Evolutionary conservation across 1,140 invertebrate species (phyloP), one percentile per base, ranked within the genome.

Genomic region (Lordiphosa clarofinis): DNA sequence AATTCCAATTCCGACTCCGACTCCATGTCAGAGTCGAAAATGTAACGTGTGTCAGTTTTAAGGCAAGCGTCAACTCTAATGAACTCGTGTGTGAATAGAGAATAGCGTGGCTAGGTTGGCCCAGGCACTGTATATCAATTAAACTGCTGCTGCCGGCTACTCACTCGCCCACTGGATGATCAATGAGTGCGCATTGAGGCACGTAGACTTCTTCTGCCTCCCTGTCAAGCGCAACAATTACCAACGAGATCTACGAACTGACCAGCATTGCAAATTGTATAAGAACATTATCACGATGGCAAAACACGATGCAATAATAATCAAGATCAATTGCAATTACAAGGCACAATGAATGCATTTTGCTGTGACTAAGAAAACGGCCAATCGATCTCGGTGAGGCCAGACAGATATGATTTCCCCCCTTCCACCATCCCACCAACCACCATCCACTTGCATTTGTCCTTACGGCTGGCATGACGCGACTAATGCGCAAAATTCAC

Each of bases 271-370:
- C 68, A 68, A 72, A 72, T 72, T 68, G 64, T 63, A 75, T 81
- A 81, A 81, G 76, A 84, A 78, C 78, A 78, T 82, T 82, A 82
- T 82, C 76, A 71, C 73, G 43, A 73, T 28, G 24, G 24, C 24
- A 28, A 28, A 28, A 28, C 24, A 28, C 24, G 24, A 28, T 28
- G 67, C 37, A 79, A 65, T 73, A 69, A 67, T 86, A 84, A 84
- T 84, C 79, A 84, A 87, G 82, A 87, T 87, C 82, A 87, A 87
- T 87, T 82, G 82, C 82, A 87, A 87, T 87, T 87, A 87, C 82
- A 82, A 87, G 73, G 57, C 81, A 73, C 78, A 84, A 84, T 84
- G 79, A 84, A 76, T 84, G 79, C 79, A 82, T 69, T 69, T 82
- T 79, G 10, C 43, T 46, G n/a, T 13, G 43, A 46, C 37, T 40